Conservation (phyloP, 2,113 vertebrate genomes). For the Condylura cristata region DNA sequence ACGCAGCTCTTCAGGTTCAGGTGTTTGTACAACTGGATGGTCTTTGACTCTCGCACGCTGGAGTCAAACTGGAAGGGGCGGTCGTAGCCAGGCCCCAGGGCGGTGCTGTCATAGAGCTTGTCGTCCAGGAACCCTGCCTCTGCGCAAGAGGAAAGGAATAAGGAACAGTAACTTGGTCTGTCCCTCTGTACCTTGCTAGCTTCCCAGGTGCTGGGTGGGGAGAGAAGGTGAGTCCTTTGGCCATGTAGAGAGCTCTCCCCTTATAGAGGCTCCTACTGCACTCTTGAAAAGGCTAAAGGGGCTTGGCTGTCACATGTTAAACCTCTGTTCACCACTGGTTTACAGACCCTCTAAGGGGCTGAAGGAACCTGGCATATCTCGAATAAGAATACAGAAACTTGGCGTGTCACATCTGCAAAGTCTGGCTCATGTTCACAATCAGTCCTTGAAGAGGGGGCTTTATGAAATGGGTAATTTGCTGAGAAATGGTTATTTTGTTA, state of each 20-base stretch:
- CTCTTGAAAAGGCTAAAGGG: not conserved
- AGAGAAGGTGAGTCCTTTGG: not conserved
- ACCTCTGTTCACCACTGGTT: too few relatives aligned
- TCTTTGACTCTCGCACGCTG: constrained; percentile 90
- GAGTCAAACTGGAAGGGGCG: constrained; percentile 97
- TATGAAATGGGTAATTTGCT: not conserved
- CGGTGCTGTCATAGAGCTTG: constrained; percentile 87
- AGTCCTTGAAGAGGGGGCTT: not conserved
- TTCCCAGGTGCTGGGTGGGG: not conserved
- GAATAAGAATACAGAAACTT: not conserved
- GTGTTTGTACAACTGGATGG: constrained; percentile 96
- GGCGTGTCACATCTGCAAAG: not conserved
- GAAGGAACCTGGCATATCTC: not conserved
- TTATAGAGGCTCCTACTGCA: not conserved
- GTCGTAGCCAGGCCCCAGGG: constrained; percentile 94
- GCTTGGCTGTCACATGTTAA: not conserved
- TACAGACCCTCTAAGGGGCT: not conserved
- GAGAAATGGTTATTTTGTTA: not conserved
- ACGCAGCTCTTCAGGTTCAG: constrained; percentile 99
- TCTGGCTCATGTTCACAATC: not conserved
- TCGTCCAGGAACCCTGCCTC: constrained; percentile 96
- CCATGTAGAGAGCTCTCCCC: not conserved
- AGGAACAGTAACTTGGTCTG: not conserved
- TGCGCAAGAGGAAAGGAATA: constrained; percentile 70
- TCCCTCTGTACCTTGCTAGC: not conserved